Evolutionary conservation across 2,888 invertebrate genomes (phyloP).

Genomic region (Eupeodes luniger): DNA sequence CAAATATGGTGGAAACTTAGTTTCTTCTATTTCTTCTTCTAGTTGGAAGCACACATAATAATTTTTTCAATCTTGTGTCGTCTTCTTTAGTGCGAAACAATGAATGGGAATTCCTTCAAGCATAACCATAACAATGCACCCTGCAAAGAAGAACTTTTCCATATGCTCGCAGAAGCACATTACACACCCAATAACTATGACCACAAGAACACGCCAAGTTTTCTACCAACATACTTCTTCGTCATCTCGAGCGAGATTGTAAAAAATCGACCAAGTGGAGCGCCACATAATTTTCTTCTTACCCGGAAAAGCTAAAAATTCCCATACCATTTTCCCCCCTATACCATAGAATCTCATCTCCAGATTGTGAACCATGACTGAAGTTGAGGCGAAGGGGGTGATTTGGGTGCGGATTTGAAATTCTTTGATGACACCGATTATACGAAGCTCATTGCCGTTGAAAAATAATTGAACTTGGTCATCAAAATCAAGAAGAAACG

Average conservation of each 20-base stretch:
- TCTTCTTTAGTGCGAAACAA: conserved; percentile 60
- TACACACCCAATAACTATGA: conserved; percentile 52
- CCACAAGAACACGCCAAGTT: conserved; percentile 22
- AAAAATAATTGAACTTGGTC: conserved; percentile 63
- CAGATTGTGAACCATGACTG: conserved; percentile 27
- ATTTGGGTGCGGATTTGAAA: background rate
- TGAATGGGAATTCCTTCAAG: conserved; percentile 71
- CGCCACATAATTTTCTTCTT: conserved; percentile 54
- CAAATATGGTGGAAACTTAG: conserved; percentile 60
- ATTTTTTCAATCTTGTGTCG: background rate
- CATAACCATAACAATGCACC: conserved; percentile 69
- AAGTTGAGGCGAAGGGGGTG: background rate
- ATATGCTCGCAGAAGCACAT: conserved; percentile 51
- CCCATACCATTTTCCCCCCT: background rate
- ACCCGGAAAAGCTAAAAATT: conserved; percentile 59
- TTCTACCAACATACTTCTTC: background rate
- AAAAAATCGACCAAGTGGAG: conserved; percentile 37
- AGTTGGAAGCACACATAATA: conserved; percentile 35
- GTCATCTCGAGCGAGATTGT: background rate
- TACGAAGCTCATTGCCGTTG: conserved; percentile 46
- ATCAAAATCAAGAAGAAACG: background rate
- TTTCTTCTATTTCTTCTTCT: conserved; percentile 6
- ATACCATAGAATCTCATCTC: background rate
- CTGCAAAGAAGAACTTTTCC: conserved; percentile 56
- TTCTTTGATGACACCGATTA: conserved; percentile 50